Evolutionary conservation across 2,113 vertebrate species (phyloP).

Genomic region (Rhineura floridana): DNA sequence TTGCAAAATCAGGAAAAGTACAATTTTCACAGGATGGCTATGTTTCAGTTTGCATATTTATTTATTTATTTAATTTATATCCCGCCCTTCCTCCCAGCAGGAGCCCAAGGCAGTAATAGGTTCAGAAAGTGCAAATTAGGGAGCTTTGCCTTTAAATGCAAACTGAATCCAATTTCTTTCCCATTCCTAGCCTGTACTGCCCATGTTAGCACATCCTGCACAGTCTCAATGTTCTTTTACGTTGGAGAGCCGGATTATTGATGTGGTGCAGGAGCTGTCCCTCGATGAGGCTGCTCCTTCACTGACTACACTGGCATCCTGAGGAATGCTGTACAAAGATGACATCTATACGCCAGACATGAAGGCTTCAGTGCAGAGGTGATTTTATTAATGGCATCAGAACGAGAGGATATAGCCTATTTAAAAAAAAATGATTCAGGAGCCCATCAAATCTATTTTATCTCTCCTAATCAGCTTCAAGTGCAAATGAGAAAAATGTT

Average conservation of each 20-base stretch:
- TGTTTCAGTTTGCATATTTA: too few relatives aligned
- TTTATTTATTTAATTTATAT: too few relatives aligned
- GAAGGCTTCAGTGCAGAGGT: not conserved
- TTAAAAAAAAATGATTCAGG: constrained; percentile 17
- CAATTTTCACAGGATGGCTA: too few relatives aligned
- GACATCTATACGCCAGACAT: accelerated
- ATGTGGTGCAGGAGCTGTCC: not conserved
- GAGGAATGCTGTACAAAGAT: not conserved
- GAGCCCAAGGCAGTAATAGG: too few relatives aligned
- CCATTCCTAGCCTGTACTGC: not conserved
- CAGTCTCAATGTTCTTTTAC: not conserved
- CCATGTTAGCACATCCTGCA: not conserved
- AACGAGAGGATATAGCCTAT: not conserved
- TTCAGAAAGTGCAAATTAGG: too few relatives aligned
- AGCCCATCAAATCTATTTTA: not conserved
- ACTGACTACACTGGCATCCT: too few relatives aligned
- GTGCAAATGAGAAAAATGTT: not conserved
- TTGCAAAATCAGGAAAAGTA: too few relatives aligned
- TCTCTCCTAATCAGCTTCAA: not conserved
- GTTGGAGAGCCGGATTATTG: not conserved
- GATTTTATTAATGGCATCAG: constrained; percentile 25
- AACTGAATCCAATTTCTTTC: too few relatives aligned
- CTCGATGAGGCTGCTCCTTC: accelerated
- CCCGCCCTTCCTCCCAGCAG: too few relatives aligned
- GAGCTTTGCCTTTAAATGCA: too few relatives aligned